Base-by-base conservation (phyloP, 2,888 invertebrate species). In the Pachymerium ferrugineum region DNA sequence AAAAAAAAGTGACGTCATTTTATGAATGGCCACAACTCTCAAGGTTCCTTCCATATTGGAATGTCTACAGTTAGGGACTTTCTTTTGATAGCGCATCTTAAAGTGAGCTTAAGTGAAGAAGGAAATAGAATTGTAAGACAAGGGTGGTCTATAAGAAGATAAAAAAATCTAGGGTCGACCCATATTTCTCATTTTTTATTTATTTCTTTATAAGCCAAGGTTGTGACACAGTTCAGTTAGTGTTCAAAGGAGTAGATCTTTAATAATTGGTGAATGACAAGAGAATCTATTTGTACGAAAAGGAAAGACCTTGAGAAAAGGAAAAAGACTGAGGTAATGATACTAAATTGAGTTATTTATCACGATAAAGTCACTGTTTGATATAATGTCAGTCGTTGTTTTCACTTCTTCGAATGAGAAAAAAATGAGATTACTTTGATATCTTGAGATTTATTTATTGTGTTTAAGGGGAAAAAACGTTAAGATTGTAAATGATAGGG, bases 301-400 rank as follows among this genome's bases (percentile, higher is more conserved):
- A 10, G 8, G 1, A 62, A 62, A 62, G 28, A 25, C 62, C 62
- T 62, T 62, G 62, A n/a, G 25, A 62, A 1, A 54, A 54, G 28
- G 54, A 28, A 62, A 62, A 62, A 62, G 62, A 28, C 25, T 62
- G 62, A 62, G 10, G 25, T 62, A 62, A 62, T 62, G 62, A 62
- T 62, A 62, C 62, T 62, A 22, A 62, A 62, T 62, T 62, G 62
- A 62, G 62, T 62, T 62, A 62, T 62, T 62, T 25, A 28, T 28
- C 25, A 62, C 25, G 28, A 62, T 25, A 62, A 62, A 28, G 62
- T 25, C 62, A 22, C 28, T 28, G 62, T 28, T 54, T 62, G 25
- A 28, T 62, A 28, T 28, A 62, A 62, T 62, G 10, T 25, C 62
- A 62, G 25, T 28, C 28, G 62, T 62, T 28, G 62, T 38, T 4